Base-by-base conservation (phyloP, 2,888 invertebrate genomes). In the Augiades crinisus region DNA sequence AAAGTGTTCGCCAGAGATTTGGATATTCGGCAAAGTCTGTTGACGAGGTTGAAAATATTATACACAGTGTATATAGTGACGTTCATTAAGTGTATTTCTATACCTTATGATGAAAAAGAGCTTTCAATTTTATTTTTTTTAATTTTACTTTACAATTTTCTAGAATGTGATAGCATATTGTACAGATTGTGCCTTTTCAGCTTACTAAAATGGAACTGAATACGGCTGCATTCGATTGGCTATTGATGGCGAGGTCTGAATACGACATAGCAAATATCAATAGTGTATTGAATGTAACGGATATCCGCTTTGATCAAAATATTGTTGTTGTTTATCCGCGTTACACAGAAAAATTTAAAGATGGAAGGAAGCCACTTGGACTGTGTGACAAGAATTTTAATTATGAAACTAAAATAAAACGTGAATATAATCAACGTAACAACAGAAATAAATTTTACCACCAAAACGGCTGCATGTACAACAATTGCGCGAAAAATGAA, bases 281-380 rank as follows among this genome's bases (percentile, higher is more conserved):
- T 53, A 65, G 66, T 10, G 64, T 83, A 47, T 62, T 88, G 5
- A 86, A 86, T 53, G 65, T 64, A 6, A 81, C 83, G 0, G 68
- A 75, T 0, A 61, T 88, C 14, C 70, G 84, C 0, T 89, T 84
- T 50, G 86, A 89, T 56, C 84, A 87, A 59, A 83, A 81, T 38
- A 65, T 88, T 4, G 61, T 83, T 1, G 73, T 78, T 3, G 72
- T 71, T 1, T 81, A 75, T 49, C 71, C 79, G 0, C 57, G 63
- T 19, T n/a, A 47, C 1, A 37, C 47, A 17, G 19, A 56, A 5
- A 44, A 19, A 5, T 30, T 40, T 2, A 51, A n/a, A n/a, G 37
- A 40, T 5, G 37, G n/a, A n/a, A n/a, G n/a, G n/a, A n/a, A 59
- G 4, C 13, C 34, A 1, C 21, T 65, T 0, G 65, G 65, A 6